A percentile compares a stretch with the other conserved stretches of the same genome.
phyloP scores from a whole-genome alignment of 2,888 invertebrate species.

The Actias luna region DNA sequence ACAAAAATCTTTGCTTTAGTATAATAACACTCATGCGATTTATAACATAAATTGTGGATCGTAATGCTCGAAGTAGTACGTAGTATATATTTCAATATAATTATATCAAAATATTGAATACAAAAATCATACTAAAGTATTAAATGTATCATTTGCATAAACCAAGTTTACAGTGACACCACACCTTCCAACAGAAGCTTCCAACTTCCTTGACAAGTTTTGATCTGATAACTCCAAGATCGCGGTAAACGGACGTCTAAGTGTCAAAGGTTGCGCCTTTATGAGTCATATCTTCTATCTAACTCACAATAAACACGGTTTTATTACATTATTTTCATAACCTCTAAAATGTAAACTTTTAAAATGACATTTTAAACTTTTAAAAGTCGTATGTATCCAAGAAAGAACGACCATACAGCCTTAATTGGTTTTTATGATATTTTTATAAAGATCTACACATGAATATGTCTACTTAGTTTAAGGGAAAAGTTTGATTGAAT shows the following conservation, averaged over 20 bases:
- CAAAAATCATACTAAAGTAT: not conserved
- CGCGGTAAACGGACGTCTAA: slow-evolving; percentile 46
- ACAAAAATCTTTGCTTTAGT: too few species aligned
- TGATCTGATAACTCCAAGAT: slow-evolving; percentile 65
- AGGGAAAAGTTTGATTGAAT: too few species aligned
- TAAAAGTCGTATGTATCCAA: not conserved
- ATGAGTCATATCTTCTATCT: slow-evolving; percentile 40
- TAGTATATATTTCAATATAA: not conserved
- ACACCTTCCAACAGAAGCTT: slow-evolving; percentile 31
- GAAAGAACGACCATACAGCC: not conserved
- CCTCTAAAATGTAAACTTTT: slow-evolving; percentile 2
- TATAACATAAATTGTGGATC: too few species aligned
- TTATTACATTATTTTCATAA: slow-evolving; percentile 1
- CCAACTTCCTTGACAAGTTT: slow-evolving; percentile 64
- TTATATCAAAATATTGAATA: not conserved
- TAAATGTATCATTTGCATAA: not conserved
- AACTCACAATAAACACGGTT: slow-evolving; percentile 20
- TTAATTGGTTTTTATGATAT: not conserved
- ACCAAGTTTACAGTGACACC: slow-evolving; percentile 28
- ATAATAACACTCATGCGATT: too few species aligned
- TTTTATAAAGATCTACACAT: too few species aligned
- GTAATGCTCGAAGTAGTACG: too few species aligned
- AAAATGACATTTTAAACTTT: slow-evolving; percentile 10
- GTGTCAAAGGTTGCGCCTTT: slow-evolving; percentile 53
- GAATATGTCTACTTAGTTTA: too few species aligned